A percentile compares a stretch with the other conserved stretches of the same genome.
Evolutionary conservation across 2,888 invertebrate genomes (phyloP).

Genomic region (Hybos culiciformis): DNA sequence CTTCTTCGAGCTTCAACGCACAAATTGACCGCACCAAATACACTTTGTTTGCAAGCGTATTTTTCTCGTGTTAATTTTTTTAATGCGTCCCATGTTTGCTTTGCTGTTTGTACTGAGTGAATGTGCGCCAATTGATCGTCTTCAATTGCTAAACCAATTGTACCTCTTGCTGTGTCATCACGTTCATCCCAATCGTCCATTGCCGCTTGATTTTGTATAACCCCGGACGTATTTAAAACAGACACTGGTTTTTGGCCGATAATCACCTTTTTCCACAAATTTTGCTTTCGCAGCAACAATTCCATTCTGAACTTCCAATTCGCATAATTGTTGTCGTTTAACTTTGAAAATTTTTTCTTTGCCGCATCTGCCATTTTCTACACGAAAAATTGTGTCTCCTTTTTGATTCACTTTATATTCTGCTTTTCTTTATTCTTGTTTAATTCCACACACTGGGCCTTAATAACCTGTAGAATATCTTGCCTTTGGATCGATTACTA

Average conservation of each 20-base stretch:
- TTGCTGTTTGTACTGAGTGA: slow-evolving; percentile 5
- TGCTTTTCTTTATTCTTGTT: too few relatives aligned
- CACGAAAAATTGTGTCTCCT: too few relatives aligned
- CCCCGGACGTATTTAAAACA: background rate
- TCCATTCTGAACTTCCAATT: slow-evolving; percentile 13
- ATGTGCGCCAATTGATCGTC: slow-evolving; percentile 8
- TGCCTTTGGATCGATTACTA: too few relatives aligned
- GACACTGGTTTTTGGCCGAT: slow-evolving; percentile 2
- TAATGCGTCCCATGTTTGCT: slow-evolving; percentile 6
- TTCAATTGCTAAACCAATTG: slow-evolving; percentile 8
- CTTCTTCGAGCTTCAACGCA: too few relatives aligned
- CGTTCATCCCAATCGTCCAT: slow-evolving; percentile 6
- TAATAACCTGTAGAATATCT: too few relatives aligned
- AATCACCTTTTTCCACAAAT: slow-evolving; percentile 11
- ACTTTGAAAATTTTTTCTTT: too few relatives aligned
- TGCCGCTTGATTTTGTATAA: slow-evolving; percentile 1
- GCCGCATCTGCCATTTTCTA: too few relatives aligned
- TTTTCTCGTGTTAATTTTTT: slow-evolving; percentile 4
- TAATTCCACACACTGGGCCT: too few relatives aligned
- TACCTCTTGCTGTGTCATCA: slow-evolving; percentile 7
- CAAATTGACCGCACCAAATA: too few relatives aligned
- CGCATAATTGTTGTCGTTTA: slow-evolving; percentile 9
- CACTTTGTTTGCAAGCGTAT: slow-evolving; percentile 4
- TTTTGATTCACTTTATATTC: too few relatives aligned
- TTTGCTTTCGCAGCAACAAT: slow-evolving; percentile 8